Base-by-base conservation (phyloP, 2,888 invertebrate species). In the Acleris literana region DNA sequence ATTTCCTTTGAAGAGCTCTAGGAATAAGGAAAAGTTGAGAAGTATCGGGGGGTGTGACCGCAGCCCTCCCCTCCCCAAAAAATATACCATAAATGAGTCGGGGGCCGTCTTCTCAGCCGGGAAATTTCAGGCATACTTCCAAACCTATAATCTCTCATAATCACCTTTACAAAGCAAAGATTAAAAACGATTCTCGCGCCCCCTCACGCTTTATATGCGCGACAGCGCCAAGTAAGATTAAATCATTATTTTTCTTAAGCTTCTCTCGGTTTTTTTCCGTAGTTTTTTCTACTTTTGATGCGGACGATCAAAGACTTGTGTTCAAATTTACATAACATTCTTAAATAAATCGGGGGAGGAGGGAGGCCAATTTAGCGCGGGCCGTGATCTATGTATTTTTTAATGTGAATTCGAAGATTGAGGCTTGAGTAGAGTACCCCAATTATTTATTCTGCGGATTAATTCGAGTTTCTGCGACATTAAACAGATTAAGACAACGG, bases 131-230 rank as follows among this genome's bases (percentile, higher is more conserved):
- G 82, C 92, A 92, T 92, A 93, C 93, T 93, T 93, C 83, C 91
- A 89, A 93, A 93, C 93, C 93, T 92, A 92, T 93, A 93, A 93
- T 93, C 93, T 92, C 82, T 93, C 87, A 92, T 93, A 93, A 93
- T 93, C 93, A 93, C 93, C 93, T 93, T 93, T 93, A 93, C 93
- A 93, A 93, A 93, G 93, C 93, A 93, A 93, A 93, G 93, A 93
- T 93, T 93, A 93, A 93, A 93, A 93, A 88, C 92, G 91, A 90
- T 92, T 92, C 92, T 87, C 77, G 82, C 88, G 83, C 89, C 86
- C 86, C 82, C 76, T 64, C 79, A 53, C 79, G 78, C 82, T 93
- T 92, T 92, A 92, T 93, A 92, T 92, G 92, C 92, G 90, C 86
- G 89, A 88, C 91, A 82, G 88, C 90, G 90, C 87, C 88, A 91